Percentiles rank a stretch among this genome's conserved stretches.
Conservation (phyloP, 2,797 vertebrate genomes). For the Geotria australis region DNA sequence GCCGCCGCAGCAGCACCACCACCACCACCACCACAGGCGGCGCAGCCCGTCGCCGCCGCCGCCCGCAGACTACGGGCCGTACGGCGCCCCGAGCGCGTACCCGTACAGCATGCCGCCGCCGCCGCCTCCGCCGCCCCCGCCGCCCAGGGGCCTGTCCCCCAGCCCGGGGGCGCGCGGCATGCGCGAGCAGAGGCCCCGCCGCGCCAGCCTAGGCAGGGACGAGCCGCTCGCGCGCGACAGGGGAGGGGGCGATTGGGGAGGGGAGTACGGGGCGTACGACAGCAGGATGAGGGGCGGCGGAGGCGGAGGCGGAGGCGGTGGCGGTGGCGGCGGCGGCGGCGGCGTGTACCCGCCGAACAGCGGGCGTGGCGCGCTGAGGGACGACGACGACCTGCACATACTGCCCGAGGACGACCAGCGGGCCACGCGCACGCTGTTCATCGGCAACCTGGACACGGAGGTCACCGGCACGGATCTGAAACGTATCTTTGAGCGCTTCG, state of each 20-base stretch:
- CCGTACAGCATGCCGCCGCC: constrained; percentile 81
- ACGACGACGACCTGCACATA: constrained; percentile 15
- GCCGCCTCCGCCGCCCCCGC: constrained; percentile 50
- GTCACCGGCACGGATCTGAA: constrained; percentile 63
- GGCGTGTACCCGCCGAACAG: too few species aligned
- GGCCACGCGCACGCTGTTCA: constrained; percentile 77
- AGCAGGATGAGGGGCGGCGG: neutral
- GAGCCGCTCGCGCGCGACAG: neutral
- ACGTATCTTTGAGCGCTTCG: constrained; percentile 70
- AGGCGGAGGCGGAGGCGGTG: too few species aligned
- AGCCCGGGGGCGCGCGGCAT: constrained; percentile 42
- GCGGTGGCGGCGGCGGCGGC: too few species aligned
- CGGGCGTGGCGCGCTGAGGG: neutral
- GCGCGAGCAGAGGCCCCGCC: constrained; percentile 35
- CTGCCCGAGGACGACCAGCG: constrained; percentile 83
- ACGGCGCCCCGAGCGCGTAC: constrained; percentile 41
- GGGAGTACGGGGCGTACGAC: neutral
- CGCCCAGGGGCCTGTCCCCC: constrained; percentile 67
- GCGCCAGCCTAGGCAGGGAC: constrained; percentile 47
- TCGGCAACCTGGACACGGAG: constrained; percentile 75
- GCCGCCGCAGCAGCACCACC: constrained; percentile 19
- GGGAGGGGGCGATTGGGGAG: neutral
- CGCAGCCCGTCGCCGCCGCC: constrained; percentile 52
- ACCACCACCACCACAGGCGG: constrained; percentile 33
- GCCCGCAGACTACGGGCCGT: constrained; percentile 8